Evolutionary conservation across 2,113 vertebrate genomes (phyloP).

Genomic region (Cathartes aura): DNA sequence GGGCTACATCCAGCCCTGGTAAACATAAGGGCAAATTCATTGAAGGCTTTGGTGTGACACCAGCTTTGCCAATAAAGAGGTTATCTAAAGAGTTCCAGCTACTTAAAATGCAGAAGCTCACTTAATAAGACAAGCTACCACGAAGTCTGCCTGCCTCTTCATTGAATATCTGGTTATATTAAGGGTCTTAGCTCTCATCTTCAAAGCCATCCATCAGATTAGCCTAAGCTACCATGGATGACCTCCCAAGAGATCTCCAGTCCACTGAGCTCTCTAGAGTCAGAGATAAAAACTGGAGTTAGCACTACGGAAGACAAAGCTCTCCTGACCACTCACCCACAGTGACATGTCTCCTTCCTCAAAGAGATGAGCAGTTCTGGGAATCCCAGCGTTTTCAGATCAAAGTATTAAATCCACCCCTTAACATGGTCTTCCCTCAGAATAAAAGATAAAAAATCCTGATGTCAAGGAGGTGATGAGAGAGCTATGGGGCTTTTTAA

Average conservation of each 20-base stretch:
- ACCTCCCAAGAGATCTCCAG: not conserved
- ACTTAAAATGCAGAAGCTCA: not conserved
- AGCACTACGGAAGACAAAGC: not conserved
- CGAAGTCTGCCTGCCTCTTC: not conserved
- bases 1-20: not conserved
- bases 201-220: not conserved
- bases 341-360: not conserved
- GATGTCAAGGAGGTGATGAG: not conserved
- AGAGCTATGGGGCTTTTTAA: not conserved
- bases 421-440: not conserved
- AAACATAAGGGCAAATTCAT: not conserved
- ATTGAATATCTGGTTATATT: not conserved
- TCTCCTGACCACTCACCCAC: not conserved
- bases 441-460: not conserved
- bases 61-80: not conserved
- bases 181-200: not conserved
- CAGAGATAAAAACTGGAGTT: not conserved
- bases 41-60: not conserved
- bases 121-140: not conserved
- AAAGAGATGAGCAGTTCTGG: not conserved
- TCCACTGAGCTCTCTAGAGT: not conserved
- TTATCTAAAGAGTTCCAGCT: not conserved
- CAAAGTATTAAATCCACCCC: not conserved
- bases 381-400: not conserved
- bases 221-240: not conserved